phyloP scores from a whole-genome alignment of 2,113 vertebrate species.

The Aphyosemion australe region DNA sequence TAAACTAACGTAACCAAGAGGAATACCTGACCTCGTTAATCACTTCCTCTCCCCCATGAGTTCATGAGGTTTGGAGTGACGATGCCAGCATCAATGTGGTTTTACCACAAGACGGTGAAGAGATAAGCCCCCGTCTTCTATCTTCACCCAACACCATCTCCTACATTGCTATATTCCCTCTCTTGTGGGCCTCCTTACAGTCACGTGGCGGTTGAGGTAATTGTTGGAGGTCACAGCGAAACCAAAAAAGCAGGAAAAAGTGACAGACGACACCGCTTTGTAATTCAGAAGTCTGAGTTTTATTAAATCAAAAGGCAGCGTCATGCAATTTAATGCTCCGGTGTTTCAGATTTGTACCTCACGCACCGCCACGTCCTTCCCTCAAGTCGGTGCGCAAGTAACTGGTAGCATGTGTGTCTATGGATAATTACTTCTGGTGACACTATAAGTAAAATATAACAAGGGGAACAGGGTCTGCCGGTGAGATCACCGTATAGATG shows the following conservation, averaged over 20 bases:
- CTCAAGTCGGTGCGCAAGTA: conserved; percentile 56
- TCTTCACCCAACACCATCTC: neutral
- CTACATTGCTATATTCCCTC: conserved; percentile 1
- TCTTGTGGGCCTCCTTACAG: conserved; percentile 40
- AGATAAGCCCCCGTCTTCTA: conserved; percentile 36
- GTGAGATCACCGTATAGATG: conserved; percentile 79
- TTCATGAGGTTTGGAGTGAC: conserved; percentile 57
- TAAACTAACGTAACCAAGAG: conserved; percentile 67
- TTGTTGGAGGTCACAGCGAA: conserved; percentile 61
- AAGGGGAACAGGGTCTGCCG: conserved; percentile 71
- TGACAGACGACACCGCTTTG: conserved; percentile 50
- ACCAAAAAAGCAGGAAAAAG: conserved; percentile 43
- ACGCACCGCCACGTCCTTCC: conserved; percentile 39
- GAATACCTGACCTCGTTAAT: conserved; percentile 79
- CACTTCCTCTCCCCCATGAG: conserved; percentile 75
- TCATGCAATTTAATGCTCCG: conserved; percentile 65
- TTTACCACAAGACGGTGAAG: conserved; percentile 53
- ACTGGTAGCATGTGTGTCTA: conserved; percentile 79
- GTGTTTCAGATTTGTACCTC: conserved; percentile 70
- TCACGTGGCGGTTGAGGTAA: conserved; percentile 71
- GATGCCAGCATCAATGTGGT: conserved; percentile 29
- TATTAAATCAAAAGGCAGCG: conserved; percentile 70
- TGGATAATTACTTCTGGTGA: conserved; percentile 78
- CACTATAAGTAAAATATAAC: conserved; percentile 81
- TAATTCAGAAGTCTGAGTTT: conserved; percentile 48